These are phyloP conservation scores for Poeciliopsis turneri DNA, from an alignment of 2,797 vertebrate genomes.

Conservation along the genomic window DNA sequence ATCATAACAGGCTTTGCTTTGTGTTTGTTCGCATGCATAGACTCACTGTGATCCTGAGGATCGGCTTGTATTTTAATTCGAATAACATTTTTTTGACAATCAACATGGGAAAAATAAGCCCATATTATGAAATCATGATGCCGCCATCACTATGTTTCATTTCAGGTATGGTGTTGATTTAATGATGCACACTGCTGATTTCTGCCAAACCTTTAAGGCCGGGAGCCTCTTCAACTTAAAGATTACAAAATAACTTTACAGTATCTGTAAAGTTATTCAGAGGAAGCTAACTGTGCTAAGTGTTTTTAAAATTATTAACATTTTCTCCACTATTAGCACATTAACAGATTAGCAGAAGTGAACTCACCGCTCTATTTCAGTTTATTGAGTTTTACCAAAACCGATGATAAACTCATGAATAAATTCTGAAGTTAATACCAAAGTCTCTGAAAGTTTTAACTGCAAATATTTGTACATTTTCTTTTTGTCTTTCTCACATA, in stretches of 20 bases:
- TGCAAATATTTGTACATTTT: neutral
- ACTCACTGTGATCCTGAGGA: neutral
- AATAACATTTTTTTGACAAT: too few species aligned
- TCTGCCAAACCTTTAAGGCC: neutral
- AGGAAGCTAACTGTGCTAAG: neutral
- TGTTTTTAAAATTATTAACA: neutral
- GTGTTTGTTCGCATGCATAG: neutral
- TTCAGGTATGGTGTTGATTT: neutral
- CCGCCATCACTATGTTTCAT: neutral
- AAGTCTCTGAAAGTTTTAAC: neutral
- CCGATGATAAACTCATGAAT: neutral
- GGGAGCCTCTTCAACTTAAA: neutral
- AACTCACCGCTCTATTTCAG: neutral
- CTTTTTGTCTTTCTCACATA: neutral
- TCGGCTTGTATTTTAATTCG: neutral
- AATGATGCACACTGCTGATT: neutral
- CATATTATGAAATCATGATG: neutral
- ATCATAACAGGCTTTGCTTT: neutral
- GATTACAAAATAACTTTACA: neutral
- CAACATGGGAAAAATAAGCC: neutral
- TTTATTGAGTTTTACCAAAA: neutral
- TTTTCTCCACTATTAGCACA: too few species aligned
- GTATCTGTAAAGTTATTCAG: neutral
- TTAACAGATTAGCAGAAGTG: too few species aligned
- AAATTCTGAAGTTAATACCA: neutral